phyloP scores from a whole-genome alignment of 92 coral and sea anemone species.

The Heteractis magnifica region DNA sequence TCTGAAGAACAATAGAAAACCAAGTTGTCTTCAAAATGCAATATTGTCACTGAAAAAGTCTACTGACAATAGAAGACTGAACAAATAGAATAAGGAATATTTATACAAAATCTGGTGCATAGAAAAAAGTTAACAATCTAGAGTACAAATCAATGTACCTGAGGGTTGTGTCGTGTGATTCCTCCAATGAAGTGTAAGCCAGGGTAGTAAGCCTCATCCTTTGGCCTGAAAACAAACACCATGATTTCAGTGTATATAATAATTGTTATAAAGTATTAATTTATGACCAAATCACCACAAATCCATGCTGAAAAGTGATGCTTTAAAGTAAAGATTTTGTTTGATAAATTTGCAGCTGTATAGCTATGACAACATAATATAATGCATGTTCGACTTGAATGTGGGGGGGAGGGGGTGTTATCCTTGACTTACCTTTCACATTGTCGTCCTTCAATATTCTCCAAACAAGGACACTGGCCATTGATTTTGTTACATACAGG shows the following conservation, averaged over 20 bases:
- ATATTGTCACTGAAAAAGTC: neutral
- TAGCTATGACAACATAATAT: neutral
- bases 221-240: conserved; percentile 46
- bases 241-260: too few species aligned
- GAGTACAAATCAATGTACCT: conserved; percentile 3
- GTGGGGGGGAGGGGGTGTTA: neutral
- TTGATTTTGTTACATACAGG: conserved; percentile 62
- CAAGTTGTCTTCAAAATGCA: too few species aligned
- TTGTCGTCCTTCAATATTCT: conserved; percentile 49
- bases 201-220: conserved; percentile 63
- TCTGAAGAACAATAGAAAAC: conserved; percentile 8
- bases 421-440: conserved; percentile 59
- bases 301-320: too few species aligned
- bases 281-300: too few species aligned
- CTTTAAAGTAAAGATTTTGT: too few species aligned
- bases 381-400: neutral
- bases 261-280: too few species aligned
- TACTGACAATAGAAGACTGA: neutral
- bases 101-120: too few species aligned
- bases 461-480: conserved; percentile 79
- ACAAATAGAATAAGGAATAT: neutral
- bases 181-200: conserved; percentile 58
- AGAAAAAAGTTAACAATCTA: too few species aligned
- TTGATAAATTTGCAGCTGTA: too few species aligned
- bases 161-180: conserved; percentile 7